Evolutionary conservation across 2,888 invertebrate species (phyloP).

Genomic region (Tromatobia lineatoria): DNA sequence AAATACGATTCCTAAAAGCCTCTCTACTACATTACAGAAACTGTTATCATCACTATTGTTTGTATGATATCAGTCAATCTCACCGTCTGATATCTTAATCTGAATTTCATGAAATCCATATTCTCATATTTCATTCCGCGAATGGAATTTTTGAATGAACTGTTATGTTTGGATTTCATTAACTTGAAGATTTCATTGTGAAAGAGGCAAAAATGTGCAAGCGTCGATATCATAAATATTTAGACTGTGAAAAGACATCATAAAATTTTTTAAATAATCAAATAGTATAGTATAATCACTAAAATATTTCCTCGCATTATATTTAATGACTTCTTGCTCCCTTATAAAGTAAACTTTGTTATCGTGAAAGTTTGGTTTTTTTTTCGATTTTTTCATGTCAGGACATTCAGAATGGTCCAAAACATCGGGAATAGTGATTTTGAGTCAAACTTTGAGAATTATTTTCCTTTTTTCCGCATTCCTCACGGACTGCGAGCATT

Average conservation of each 20-base stretch:
- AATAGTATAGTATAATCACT: no score
- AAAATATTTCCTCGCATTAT: no score
- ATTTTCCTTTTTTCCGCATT: no score
- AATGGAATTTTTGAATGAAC: background rate
- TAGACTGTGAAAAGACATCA: background rate
- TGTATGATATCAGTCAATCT: background rate
- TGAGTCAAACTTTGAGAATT: no score
- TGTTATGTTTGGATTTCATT: background rate
- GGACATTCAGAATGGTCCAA: no score
- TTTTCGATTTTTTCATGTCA: no score
- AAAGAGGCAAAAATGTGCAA: background rate
- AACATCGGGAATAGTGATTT: no score
- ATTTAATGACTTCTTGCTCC: no score
- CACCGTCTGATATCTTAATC: slow-evolving; percentile 1
- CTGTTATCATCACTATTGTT: slow-evolving; percentile 12
- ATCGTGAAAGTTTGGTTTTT: no score
- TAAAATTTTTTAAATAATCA: background rate
- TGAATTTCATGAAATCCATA: background rate
- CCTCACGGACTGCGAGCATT: no score
- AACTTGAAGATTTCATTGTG: background rate
- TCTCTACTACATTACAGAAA: background rate
- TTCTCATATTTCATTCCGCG: background rate
- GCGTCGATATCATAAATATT: background rate
- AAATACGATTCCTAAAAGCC: slow-evolving; percentile 14
- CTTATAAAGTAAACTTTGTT: no score